These are phyloP conservation scores for Harpagoxenus sublaevis DNA, from an alignment of 2,888 invertebrate species.

Conservation along the genomic window DNA sequence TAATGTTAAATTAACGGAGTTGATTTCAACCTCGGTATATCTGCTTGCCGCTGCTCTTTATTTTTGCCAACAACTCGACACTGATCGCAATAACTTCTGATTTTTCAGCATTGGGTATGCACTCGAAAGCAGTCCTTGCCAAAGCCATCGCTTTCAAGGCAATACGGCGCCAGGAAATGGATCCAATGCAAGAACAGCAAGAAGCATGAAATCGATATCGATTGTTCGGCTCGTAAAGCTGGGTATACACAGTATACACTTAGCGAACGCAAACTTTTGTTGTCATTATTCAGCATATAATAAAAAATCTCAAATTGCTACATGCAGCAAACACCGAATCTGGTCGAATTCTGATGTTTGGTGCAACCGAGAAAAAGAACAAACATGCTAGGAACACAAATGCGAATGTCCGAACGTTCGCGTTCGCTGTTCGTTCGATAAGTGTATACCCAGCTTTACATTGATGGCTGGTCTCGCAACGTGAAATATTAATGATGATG, in stretches of 20 bases:
- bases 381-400: too few species aligned
- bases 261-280: too few species aligned
- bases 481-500: not conserved
- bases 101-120: not conserved
- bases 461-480: not conserved
- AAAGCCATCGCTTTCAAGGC: not conserved
- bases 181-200: not conserved
- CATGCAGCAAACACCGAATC: too few species aligned
- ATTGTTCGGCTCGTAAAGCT: not conserved
- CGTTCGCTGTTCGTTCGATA: too few species aligned
- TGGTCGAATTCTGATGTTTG: too few species aligned
- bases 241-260: too few species aligned
- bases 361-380: too few species aligned
- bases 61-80: not conserved
- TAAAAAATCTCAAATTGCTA: too few species aligned
- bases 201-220: slow-evolving; percentile 16
- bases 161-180: not conserved
- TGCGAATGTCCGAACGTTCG: too few species aligned
- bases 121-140: not conserved
- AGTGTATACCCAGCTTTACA: not conserved
- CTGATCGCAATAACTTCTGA: not conserved
- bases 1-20: not conserved
- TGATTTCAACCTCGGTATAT: not conserved
- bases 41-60: not conserved
- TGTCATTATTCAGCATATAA: too few species aligned